Conservation (phyloP, 2,888 invertebrate species). For the Phengaris arion region DNA sequence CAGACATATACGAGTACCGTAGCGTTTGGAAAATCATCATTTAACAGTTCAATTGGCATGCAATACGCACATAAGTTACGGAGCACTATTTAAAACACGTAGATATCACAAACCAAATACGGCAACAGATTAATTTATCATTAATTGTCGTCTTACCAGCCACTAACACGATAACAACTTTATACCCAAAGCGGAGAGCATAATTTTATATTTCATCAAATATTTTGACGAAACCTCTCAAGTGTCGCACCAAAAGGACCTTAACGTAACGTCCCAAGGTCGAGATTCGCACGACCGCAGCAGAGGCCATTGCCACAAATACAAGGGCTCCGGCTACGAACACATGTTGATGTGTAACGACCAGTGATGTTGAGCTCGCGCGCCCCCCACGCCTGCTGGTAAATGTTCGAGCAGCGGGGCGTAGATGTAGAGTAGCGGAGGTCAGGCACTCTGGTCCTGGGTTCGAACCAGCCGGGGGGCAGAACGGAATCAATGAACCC, state of each 20-base stretch:
- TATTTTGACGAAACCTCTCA: slow-evolving; percentile 40
- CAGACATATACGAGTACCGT: not conserved
- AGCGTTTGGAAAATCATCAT: not conserved
- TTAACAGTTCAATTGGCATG: not conserved
- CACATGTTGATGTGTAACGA: slow-evolving; percentile 63
- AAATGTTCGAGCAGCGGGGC: slow-evolving; percentile 40
- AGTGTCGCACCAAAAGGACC: slow-evolving; percentile 27
- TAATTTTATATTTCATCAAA: slow-evolving; percentile 22
- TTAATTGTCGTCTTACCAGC: slow-evolving; percentile 20
- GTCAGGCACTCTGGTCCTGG: slow-evolving; percentile 51
- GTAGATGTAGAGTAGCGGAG: slow-evolving; percentile 42
- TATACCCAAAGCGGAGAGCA: slow-evolving; percentile 15
- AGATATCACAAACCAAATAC: slow-evolving; percentile 20
- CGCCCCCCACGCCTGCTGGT: slow-evolving; percentile 42
- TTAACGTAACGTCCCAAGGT: slow-evolving; percentile 39
- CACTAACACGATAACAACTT: slow-evolving; percentile 21
- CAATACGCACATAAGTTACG: not conserved
- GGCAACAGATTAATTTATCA: slow-evolving; percentile 25
- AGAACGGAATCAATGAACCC: slow-evolving; percentile 77
- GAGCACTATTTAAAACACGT: not conserved
- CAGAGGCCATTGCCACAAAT: slow-evolving; percentile 51
- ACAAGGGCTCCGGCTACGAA: slow-evolving; percentile 70
- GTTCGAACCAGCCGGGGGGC: slow-evolving; percentile 60
- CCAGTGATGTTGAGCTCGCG: slow-evolving; percentile 53
- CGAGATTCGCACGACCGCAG: slow-evolving; percentile 47